phyloP scores from a whole-genome alignment of 2,113 vertebrate genomes.

The Herpailurus yagouaroundi region DNA sequence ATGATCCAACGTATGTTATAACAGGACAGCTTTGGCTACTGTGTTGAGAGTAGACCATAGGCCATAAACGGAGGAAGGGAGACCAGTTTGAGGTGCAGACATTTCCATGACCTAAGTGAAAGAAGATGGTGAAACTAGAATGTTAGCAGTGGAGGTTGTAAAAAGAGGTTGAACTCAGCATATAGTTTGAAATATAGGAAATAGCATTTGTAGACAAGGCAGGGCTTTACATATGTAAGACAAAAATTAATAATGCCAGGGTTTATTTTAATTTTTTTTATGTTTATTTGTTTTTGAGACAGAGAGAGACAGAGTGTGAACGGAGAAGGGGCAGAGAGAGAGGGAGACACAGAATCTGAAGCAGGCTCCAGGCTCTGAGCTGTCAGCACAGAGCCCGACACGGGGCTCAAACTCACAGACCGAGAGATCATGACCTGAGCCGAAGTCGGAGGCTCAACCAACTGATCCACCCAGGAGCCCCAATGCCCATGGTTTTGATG shows the following conservation, averaged over 20 bases:
- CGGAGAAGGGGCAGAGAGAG: too few relatives aligned
- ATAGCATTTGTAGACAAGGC: neutral
- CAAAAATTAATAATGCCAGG: neutral
- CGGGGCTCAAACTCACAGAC: too few relatives aligned
- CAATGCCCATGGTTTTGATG: neutral
- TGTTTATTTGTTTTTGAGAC: too few relatives aligned
- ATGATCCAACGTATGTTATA: neutral
- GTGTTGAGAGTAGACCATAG: neutral
- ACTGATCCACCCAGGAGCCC: too few relatives aligned
- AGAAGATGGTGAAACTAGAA: neutral
- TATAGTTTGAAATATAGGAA: neutral
- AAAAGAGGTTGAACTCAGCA: neutral
- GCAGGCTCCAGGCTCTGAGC: too few relatives aligned
- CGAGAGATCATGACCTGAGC: too few relatives aligned
- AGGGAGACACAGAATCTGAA: too few relatives aligned
- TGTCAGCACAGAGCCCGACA: too few relatives aligned
- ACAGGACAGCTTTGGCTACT: neutral
- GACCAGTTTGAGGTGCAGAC: neutral
- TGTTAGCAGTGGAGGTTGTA: neutral
- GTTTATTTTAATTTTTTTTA: neutral
- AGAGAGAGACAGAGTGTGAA: too few relatives aligned
- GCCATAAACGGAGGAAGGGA: neutral
- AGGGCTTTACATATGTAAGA: neutral
- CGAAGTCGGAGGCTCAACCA: too few relatives aligned
- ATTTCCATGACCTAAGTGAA: neutral